Evolutionary conservation across 2,797 vertebrate species (phyloP).

Genomic region (Synanceia verrucosa): DNA sequence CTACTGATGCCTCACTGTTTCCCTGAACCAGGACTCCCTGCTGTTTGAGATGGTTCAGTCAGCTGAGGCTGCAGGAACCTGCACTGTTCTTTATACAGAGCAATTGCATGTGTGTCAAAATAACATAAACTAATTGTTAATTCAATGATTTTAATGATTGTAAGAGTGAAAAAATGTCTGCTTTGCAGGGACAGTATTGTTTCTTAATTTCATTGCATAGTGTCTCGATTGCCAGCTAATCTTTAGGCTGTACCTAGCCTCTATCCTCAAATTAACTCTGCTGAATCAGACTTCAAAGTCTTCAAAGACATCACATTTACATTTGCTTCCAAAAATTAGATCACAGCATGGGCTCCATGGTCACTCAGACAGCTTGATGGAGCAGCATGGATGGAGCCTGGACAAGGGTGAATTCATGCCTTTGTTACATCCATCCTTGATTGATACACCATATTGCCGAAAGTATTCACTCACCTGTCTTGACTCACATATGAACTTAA

Average conservation of each 20-base stretch:
- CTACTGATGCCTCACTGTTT: slow-evolving; percentile 73
- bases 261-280: neutral
- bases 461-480: no score
- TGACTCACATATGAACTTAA: no score
- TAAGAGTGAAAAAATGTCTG: neutral
- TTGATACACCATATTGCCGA: no score
- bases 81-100: neutral
- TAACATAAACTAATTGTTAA: no score
- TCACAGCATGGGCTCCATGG: neutral
- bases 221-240: neutral
- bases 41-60: slow-evolving; percentile 39
- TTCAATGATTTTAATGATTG: neutral
- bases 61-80: slow-evolving; percentile 10
- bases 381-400: no score
- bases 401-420: no score
- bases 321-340: neutral
- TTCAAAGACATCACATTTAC: neutral
- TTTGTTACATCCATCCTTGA: no score
- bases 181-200: no score
- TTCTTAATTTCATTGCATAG: neutral
- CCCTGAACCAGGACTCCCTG: slow-evolving; percentile 46
- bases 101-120: neutral
- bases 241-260: neutral
- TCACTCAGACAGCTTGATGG: neutral
- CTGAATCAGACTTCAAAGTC: neutral